Evolutionary conservation across 2,888 invertebrate species (phyloP), one percentile per base, ranked within the genome.

Genomic region (Trissonchulus latispiculum): DNA sequence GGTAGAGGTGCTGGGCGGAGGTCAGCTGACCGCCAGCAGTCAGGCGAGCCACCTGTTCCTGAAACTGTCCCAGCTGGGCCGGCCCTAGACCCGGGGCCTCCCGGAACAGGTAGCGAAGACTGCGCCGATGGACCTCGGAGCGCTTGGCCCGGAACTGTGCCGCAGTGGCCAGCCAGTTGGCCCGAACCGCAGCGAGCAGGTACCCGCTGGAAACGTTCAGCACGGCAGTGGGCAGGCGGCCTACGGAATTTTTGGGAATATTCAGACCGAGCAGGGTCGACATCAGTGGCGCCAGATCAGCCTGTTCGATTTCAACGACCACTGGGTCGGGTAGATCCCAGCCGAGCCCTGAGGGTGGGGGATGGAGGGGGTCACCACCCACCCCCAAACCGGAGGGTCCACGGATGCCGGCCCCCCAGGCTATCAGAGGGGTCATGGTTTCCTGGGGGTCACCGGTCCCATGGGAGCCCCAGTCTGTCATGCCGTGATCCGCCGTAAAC

Each of bases 401-500:
- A n/a, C n/a, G n/a, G n/a, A 93, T 86, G 33, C 97, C 96, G 64
- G 93, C 89, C n/a, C 99, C 99, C 97, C 97, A 99, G 18, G 89
- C 88, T 37, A 99, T 89, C 78, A 95, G 88, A 0, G 99, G 97
- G 1, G 94, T 94, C 83, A 92, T 88, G 0, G 95, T 97, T 86
- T 97, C 97, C 81, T 90, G 89, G 1, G 87, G 84, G 74, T 90
- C 90, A 0, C 97, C 95, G 78, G 93, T 90, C 8, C 97, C 97
- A 86, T 97, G 97, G 0, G 95, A 94, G 64, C 96, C 97, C 91
- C 95, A 95, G 84, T 96, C 90, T 23, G 97, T 97, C 99, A 99
- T 99, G 75, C 96, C 96, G 86, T 96, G 96, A 85, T 97, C 96
- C 23, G 96, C 89, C 8, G 96, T 93, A 83, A 95, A 89, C 72